Evolutionary conservation across 2,888 invertebrate species (phyloP).

Genomic region (Oscheius onirici): DNA sequence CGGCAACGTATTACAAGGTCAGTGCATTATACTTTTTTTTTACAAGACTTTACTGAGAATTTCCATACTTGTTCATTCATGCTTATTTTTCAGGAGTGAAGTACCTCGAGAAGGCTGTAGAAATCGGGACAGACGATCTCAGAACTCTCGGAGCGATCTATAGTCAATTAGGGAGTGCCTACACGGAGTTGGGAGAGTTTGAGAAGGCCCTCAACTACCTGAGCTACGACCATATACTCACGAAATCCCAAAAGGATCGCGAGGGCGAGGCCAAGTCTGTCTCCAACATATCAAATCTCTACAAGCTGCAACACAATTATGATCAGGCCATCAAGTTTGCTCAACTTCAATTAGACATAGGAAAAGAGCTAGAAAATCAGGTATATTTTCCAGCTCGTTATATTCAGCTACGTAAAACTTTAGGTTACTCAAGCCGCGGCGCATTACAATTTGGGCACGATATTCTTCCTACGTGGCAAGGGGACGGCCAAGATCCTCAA

Average conservation of each 20-base stretch:
- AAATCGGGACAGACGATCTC: slow-evolving; percentile 91
- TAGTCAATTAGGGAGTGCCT: slow-evolving; percentile 96
- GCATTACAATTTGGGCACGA: slow-evolving; percentile 42
- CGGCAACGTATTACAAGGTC: slow-evolving; percentile 8
- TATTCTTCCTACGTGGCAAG: slow-evolving; percentile 18
- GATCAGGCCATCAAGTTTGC: slow-evolving; percentile 95
- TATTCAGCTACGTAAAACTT: neutral
- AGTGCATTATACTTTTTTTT: too few species aligned
- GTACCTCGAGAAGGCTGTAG: slow-evolving; percentile 95
- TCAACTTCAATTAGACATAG: slow-evolving; percentile 88
- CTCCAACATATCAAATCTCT: slow-evolving; percentile 94
- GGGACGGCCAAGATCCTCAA: slow-evolving; percentile 6
- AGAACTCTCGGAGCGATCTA: slow-evolving; percentile 95
- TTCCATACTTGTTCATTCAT: too few species aligned
- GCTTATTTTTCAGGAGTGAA: slow-evolving; percentile 90
- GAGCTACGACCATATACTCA: slow-evolving; percentile 91
- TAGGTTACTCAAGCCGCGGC: slow-evolving; percentile 43
- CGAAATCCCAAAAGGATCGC: slow-evolving; percentile 80
- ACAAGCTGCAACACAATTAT: slow-evolving; percentile 96
- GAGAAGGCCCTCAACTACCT: slow-evolving; percentile 96
- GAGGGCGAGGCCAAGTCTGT: slow-evolving; percentile 97
- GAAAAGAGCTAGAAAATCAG: slow-evolving; percentile 39
- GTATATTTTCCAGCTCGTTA: slow-evolving; percentile 22
- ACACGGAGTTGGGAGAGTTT: slow-evolving; percentile 95
- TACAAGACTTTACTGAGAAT: too few species aligned